These are phyloP conservation scores for Ursus arctos DNA, from an alignment of 2,113 vertebrate species.

Conservation along the genomic window DNA sequence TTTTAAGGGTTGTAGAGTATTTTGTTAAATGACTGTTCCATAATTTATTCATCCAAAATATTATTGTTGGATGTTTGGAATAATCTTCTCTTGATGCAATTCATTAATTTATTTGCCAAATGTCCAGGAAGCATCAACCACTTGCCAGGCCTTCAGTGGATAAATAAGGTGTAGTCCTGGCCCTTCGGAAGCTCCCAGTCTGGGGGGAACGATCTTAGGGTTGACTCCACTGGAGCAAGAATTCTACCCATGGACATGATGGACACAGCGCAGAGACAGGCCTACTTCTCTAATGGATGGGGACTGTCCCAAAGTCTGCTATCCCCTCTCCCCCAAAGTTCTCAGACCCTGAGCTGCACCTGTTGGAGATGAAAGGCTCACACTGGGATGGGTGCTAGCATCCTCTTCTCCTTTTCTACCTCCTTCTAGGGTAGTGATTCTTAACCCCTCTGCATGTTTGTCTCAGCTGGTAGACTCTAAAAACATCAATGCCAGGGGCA, in stretches of 20 bases:
- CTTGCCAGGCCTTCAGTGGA: background rate
- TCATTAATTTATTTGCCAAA: background rate
- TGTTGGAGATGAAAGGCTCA: background rate
- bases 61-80: background rate
- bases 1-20: background rate
- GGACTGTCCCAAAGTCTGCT: background rate
- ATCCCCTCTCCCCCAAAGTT: background rate
- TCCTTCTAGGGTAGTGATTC: background rate
- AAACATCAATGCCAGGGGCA: rapidly evolving
- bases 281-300: background rate
- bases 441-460: background rate
- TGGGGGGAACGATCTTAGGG: background rate
- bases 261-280: background rate
- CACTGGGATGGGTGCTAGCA: rapidly evolving
- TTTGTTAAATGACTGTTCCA: background rate
- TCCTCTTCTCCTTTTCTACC: background rate
- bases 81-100: background rate
- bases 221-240: too few species aligned
- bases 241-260: background rate
- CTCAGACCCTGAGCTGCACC: background rate
- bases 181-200: too few species aligned
- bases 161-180: background rate
- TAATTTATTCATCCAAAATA: slow-evolving; percentile 1
- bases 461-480: background rate
- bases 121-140: background rate